These are phyloP conservation scores for Odontamblyopus rebecca DNA, from an alignment of 2,797 vertebrate species.

Conservation along the genomic window DNA sequence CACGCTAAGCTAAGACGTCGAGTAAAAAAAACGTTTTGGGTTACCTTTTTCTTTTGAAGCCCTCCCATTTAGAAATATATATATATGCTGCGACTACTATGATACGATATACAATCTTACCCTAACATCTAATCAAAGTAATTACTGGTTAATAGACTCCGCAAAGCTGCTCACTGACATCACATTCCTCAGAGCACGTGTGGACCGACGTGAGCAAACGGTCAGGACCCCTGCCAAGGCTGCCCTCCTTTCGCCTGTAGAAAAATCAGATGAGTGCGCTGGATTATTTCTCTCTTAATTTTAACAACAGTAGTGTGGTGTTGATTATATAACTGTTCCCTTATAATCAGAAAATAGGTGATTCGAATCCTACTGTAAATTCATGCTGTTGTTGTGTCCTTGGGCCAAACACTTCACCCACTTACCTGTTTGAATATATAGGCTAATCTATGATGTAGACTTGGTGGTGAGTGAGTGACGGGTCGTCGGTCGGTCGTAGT, in stretches of 20 bases:
- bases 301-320: too few species aligned
- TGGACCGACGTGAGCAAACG: constrained; percentile 46
- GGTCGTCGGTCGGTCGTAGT: too few species aligned
- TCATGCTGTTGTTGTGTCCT: too few species aligned
- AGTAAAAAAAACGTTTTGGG: not conserved
- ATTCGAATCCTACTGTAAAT: too few species aligned
- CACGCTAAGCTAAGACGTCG: not conserved
- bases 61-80: constrained; percentile 71
- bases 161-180: not conserved
- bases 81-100: not conserved
- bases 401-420: too few species aligned
- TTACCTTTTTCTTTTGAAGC: constrained; percentile 82
- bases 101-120: not conserved
- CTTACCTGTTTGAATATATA: too few species aligned
- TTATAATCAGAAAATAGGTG: too few species aligned
- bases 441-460: too few species aligned
- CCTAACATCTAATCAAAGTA: not conserved
- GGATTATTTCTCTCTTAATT: too few species aligned
- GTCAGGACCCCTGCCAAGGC: constrained; percentile 44
- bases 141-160: not conserved
- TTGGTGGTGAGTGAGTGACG: too few species aligned
- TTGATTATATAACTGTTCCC: too few species aligned
- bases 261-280: constrained; percentile 16
- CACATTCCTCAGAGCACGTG: constrained; percentile 57
- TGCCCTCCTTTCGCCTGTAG: constrained; percentile 46